Base-by-base conservation (phyloP, 2,888 invertebrate species). In the Protophormia terraenovae region DNA sequence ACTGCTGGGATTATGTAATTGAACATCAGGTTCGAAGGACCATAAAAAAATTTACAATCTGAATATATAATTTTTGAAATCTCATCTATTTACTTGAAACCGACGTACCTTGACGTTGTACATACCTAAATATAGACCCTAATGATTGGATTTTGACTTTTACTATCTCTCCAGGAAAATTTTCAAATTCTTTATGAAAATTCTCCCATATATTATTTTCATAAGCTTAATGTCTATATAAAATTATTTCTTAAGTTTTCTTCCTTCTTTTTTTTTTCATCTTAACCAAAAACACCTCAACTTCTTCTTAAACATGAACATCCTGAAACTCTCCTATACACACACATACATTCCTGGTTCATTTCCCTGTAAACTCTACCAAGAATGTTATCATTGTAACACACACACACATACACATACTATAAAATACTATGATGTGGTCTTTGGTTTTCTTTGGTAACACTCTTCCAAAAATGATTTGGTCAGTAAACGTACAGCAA, bases 301-400 rank as follows among this genome's bases (percentile, higher is more conserved):
- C 22, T 50, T 12, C 50, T 50, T 50, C n/a, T 53, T 60, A 3
- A 35, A 32, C 10, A 4, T 12, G 2, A 19, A 19, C 10, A 19
- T 47, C 47, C 10, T 16, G 8, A 35, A 16, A 14, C 2, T 7
- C 29, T 6, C 5, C 7, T 7, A 24, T 47, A 47, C 19, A 3
- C 62, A 38, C 12, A 32, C 29, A 6, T 47, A 35, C 22, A 22
- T 12, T 38, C 38, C 14, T 3, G 38, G n/a, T 24, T 16, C 24
- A 45, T 29, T 27, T 58, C 19, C 29, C 29, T 45, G 45, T 12
- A 1, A 35, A 5, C 12, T 14, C 1, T 10, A 0, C 12, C 10
- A 76, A 12, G 27, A 83, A 77, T 47, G 45, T 60, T 58, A 27
- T 47, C 71, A 72, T 82, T 76, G 71, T 71, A 60, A 67, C 19